Evolutionary conservation across 2,113 vertebrate genomes (phyloP).

Genomic region (Pitta sordida): DNA sequence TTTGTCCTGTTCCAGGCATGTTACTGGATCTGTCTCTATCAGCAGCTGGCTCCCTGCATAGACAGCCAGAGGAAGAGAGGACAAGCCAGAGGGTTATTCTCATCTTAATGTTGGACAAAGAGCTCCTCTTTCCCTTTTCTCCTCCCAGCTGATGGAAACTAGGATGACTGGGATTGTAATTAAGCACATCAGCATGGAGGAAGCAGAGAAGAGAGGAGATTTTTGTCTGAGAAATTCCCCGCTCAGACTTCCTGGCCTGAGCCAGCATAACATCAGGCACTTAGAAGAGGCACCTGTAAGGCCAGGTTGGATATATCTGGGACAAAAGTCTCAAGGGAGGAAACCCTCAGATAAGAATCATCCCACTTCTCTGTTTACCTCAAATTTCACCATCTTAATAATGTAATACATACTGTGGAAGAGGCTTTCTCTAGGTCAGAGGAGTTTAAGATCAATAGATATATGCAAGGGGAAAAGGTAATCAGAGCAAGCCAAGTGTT

Average conservation of each 20-base stretch:
- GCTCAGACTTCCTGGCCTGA: neutral
- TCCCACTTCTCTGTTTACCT: neutral
- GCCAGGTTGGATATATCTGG: neutral
- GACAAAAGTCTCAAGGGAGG: neutral
- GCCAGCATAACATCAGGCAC: neutral
- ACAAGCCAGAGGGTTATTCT: conserved; percentile 3
- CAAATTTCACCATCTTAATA: neutral
- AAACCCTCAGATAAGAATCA: neutral
- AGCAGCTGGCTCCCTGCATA: neutral
- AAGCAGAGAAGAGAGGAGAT: neutral
- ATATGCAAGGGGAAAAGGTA: neutral
- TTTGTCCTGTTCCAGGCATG: neutral
- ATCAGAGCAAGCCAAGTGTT: neutral
- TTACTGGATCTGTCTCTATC: neutral
- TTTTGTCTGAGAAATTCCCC: neutral
- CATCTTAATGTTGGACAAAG: neutral
- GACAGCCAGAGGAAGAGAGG: neutral
- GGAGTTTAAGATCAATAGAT: neutral
- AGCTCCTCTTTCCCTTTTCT: neutral
- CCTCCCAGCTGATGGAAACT: neutral
- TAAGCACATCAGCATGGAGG: neutral
- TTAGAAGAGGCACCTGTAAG: neutral
- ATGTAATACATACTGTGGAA: neutral
- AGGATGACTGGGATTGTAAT: neutral
- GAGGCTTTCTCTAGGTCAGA: neutral